Conservation (phyloP, 2,797 vertebrate genomes). For the Hippoglossus hippoglossus region DNA sequence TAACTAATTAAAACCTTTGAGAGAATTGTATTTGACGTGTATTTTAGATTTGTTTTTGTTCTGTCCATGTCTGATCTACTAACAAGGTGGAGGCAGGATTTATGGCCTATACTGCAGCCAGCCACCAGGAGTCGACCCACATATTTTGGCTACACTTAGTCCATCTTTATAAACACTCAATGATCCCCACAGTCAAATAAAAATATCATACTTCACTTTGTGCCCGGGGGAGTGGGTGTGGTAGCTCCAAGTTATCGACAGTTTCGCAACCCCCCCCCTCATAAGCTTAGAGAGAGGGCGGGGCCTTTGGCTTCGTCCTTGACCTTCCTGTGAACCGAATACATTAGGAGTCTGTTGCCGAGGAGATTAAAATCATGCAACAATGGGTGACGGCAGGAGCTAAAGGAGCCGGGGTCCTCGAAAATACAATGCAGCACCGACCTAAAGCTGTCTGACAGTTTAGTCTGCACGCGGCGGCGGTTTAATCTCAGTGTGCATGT, state of each 20-base stretch:
- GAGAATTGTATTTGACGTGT: no score
- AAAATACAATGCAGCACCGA: slow-evolving; percentile 42
- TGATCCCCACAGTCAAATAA: slow-evolving; percentile 1
- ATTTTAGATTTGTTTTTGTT: no score
- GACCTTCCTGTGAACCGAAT: slow-evolving; percentile 82
- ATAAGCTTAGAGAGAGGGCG: slow-evolving; percentile 54
- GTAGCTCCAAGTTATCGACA: slow-evolving; percentile 53
- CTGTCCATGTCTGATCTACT: no score
- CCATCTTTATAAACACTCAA: no score
- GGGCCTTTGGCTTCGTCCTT: slow-evolving; percentile 75
- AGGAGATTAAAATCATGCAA: slow-evolving; percentile 78
- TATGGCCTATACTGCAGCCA: no score
- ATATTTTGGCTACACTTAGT: no score
- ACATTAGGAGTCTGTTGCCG: slow-evolving; percentile 72
- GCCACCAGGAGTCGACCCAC: no score
- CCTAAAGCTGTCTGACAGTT: slow-evolving; percentile 40
- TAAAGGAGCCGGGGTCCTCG: slow-evolving; percentile 22
- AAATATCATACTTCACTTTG: slow-evolving; percentile 19
- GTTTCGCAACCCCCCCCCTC: neutral
- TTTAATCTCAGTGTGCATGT: slow-evolving; percentile 36
- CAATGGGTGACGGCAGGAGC: slow-evolving; percentile 58
- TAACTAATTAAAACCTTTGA: no score
- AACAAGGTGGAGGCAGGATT: no score
- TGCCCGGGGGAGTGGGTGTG: slow-evolving; percentile 26
- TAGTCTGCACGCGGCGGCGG: slow-evolving; percentile 13